Evolutionary conservation across 1,140 invertebrate species (phyloP), one percentile per base, ranked within the genome.

Genomic region (Drosophila pseudoananassae): DNA sequence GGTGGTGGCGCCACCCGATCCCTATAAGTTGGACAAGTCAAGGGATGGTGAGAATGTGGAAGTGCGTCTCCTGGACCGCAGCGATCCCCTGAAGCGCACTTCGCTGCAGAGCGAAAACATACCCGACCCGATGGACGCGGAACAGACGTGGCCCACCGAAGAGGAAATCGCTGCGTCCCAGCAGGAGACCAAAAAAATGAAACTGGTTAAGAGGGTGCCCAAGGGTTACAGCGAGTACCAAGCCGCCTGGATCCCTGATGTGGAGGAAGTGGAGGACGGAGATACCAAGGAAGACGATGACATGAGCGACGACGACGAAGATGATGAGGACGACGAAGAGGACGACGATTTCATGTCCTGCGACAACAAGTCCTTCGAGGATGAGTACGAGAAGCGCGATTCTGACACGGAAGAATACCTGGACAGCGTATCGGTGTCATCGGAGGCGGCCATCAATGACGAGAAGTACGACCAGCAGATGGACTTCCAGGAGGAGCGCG

Each of bases 111-210:
- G 93, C 72, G 97, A 98, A 93, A 96, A 97, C 92, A 93, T 95
- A 57, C 95, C 95, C 17, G 97, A 99, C 93, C 95, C 95, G 27
- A 97, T 99, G 97, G 96, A 98, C 92, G 96, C 95, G 12, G 98
- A 99, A 92, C 98, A 99, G 93, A 98, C 98, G 20, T 99, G 97
- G 97, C 98, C 98, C 0, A 98, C 97, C 25, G 96, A 97, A 65
- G 97, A 98, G 91, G 97, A 98, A 93, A 93, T 98, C 52, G 94
- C 94, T 78, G 93, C 95, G 75, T 95, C 96, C 2, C 94, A 95
- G 90, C 92, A 93, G 68, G 93, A 95, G 68, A 87, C 92, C 78
- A 93, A 93, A 74, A 95, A 94, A 65, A 94, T 93, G 75, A 95
- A 95, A 91, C 93, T 94, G 56, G 92, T 96, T 0, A 98, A 98